phyloP scores from a whole-genome alignment of 2,888 invertebrate species.

The Sicus ferrugineus region DNA sequence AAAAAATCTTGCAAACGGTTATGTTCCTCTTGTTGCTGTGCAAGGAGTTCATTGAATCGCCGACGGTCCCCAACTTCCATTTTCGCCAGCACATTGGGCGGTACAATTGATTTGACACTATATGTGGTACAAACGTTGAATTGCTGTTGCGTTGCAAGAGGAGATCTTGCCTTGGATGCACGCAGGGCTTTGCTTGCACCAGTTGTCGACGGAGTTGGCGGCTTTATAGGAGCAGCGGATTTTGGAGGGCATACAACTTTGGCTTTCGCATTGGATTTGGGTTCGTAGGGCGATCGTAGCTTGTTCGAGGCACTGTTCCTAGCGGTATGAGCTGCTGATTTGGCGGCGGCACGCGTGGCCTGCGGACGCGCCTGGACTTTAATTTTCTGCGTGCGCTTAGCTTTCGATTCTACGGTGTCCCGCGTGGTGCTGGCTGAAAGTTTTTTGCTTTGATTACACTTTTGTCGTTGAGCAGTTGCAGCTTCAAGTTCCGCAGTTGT shows the following conservation, averaged over 20 bases:
- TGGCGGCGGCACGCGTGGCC: constrained; percentile 34
- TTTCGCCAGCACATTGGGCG: constrained; percentile 44
- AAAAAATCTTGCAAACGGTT: constrained; percentile 71
- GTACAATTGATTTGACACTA: background rate
- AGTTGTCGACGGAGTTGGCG: constrained; percentile 23
- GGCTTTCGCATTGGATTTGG: constrained; percentile 38
- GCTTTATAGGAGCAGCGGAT: constrained; percentile 27
- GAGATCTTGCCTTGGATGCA: constrained; percentile 32
- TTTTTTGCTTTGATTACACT: constrained; percentile 4
- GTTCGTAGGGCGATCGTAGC: constrained; percentile 42
- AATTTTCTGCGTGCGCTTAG: constrained; percentile 57
- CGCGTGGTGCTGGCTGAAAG: constrained; percentile 46
- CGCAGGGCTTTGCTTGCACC: background rate
- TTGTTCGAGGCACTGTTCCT: constrained; percentile 18
- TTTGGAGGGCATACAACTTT: constrained; percentile 37
- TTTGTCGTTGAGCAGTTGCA: background rate
- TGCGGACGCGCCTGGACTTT: constrained; percentile 44
- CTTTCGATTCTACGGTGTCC: constrained; percentile 59
- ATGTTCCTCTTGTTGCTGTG: constrained; percentile 73
- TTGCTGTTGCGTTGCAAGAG: constrained; percentile 28
- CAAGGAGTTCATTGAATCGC: constrained; percentile 71
- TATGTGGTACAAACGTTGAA: background rate
- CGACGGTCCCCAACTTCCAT: constrained; percentile 72
- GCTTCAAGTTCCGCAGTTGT: background rate
- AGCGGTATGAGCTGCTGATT: constrained; percentile 29